Percentiles rank a stretch among this genome's conserved stretches.
Evolutionary conservation across 2,797 vertebrate species (phyloP).

Genomic region (Xerus rutilus): DNA sequence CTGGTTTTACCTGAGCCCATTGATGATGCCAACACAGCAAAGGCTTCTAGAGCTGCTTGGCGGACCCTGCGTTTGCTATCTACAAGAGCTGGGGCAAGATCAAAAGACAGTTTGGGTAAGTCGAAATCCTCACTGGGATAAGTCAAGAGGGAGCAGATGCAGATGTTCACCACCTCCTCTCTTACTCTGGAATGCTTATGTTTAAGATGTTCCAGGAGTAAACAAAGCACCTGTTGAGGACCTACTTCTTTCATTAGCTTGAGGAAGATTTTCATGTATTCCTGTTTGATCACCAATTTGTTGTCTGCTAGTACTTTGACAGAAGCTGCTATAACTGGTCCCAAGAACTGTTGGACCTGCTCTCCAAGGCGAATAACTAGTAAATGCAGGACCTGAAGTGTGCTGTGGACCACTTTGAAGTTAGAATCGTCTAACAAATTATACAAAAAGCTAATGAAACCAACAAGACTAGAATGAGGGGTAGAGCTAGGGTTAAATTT

Average conservation of each 20-base stretch:
- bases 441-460: slow-evolving; percentile 92
- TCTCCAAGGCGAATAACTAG: slow-evolving; percentile 91
- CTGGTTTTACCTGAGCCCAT: slow-evolving; percentile 90
- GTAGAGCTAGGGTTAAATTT: slow-evolving; percentile 79
- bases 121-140: slow-evolving; percentile 92
- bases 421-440: slow-evolving; percentile 92
- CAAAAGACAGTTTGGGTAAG: slow-evolving; percentile 90
- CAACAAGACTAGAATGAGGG: slow-evolving; percentile 87
- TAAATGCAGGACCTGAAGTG: slow-evolving; percentile 92
- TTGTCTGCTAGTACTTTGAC: slow-evolving; percentile 92
- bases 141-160: slow-evolving; percentile 92
- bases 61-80: slow-evolving; percentile 93
- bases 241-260: slow-evolving; percentile 91
- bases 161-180: slow-evolving; percentile 92
- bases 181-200: slow-evolving; percentile 93
- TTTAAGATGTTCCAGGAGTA: slow-evolving; percentile 90
- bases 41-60: slow-evolving; percentile 93
- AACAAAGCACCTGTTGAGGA: slow-evolving; percentile 91
- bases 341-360: slow-evolving; percentile 88
- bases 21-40: slow-evolving; percentile 91
- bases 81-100: slow-evolving; percentile 92
- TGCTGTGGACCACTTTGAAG: slow-evolving; percentile 93
- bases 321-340: slow-evolving; percentile 89
- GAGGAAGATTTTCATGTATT: slow-evolving; percentile 92
- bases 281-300: slow-evolving; percentile 90